Conservation (phyloP, 2,888 invertebrate species). For the Clepsis dumicolana region DNA sequence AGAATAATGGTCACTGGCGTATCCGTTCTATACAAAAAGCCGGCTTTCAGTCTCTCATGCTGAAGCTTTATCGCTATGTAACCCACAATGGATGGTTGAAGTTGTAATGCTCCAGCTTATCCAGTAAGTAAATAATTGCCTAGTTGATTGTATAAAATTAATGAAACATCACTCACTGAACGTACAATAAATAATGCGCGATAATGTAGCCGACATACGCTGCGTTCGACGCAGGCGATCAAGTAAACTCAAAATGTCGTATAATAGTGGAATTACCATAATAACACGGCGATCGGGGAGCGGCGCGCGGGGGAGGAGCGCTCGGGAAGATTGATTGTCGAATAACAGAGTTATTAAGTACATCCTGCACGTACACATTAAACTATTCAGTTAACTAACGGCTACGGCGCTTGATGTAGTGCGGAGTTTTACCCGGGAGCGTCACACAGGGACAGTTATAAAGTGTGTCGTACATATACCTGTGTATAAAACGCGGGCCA, state of each 20-base stretch:
- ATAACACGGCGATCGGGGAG: conserved; percentile 25
- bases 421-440: neutral
- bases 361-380: conserved; percentile 30
- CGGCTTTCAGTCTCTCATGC: too few species aligned
- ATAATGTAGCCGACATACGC: conserved; percentile 13
- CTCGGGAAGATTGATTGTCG: conserved; percentile 34
- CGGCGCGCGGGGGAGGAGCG: neutral
- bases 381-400: conserved; percentile 27
- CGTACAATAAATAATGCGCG: conserved; percentile 19
- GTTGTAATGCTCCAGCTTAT: neutral
- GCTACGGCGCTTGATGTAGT: neutral
- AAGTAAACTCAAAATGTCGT: conserved; percentile 37
- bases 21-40: too few species aligned
- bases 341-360: conserved; percentile 37
- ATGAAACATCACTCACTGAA: conserved; percentile 1
- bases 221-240: conserved; percentile 15
- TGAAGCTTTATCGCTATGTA: too few species aligned
- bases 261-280: conserved; percentile 35
- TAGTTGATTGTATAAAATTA: neutral
- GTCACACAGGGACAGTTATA: neutral
- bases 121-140: neutral
- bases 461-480: too few species aligned
- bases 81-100: too few species aligned
- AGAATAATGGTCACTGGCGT: neutral
- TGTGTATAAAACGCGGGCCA: neutral